Conservation (phyloP, 2,113 vertebrate species). For the Echinops telfairi region DNA sequence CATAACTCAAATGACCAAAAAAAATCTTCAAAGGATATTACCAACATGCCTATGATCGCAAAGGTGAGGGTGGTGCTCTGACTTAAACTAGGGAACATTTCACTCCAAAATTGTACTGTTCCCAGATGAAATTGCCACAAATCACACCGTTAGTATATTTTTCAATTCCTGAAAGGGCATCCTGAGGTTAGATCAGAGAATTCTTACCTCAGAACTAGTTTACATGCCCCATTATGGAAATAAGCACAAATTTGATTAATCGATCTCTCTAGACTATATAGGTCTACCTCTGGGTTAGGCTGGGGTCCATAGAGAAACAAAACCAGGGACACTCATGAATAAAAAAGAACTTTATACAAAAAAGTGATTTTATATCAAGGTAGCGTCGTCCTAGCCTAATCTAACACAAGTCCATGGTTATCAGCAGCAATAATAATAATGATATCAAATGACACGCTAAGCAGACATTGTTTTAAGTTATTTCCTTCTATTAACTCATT, state of each 20-base stretch:
- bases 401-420: no score
- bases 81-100: neutral
- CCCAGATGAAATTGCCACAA: neutral
- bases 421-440: no score
- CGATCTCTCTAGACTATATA: neutral
- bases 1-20: neutral
- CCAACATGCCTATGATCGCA: no score
- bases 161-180: neutral
- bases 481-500: no score
- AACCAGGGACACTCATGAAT: no score
- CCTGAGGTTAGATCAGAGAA: slow-evolving; percentile 7
- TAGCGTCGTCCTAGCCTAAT: no score
- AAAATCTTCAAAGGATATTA: neutral
- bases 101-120: neutral
- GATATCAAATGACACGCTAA: no score
- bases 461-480: no score
- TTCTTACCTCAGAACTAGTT: neutral
- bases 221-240: neutral
- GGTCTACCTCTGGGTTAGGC: no score
- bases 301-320: no score
- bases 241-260: neutral
- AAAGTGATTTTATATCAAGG: no score
- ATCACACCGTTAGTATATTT: neutral
- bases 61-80: neutral
- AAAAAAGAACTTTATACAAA: no score